Conservation (phyloP, 2,797 vertebrate species). For the Taenioides sp. region DNA sequence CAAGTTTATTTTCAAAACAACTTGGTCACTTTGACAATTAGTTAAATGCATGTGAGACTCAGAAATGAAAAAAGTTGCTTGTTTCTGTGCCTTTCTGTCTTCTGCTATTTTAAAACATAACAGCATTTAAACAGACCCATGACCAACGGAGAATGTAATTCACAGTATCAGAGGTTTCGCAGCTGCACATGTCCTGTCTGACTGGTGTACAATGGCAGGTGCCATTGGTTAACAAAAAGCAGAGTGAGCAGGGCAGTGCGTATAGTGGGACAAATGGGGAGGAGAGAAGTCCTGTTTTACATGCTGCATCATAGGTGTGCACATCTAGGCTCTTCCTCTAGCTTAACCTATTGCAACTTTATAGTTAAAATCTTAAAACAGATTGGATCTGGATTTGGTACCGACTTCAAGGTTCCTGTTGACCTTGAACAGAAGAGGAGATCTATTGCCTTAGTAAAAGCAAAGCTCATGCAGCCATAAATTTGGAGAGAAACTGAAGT, state of each 20-base stretch:
- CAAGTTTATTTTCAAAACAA: too few species aligned
- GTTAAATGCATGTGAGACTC: not conserved
- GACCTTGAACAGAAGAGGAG: not conserved
- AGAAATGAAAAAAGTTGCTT: conserved; percentile 64
- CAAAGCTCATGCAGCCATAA: not conserved
- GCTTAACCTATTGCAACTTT: conserved; percentile 1
- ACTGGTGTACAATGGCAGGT: conserved; percentile 74
- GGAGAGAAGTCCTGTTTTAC: conserved; percentile 43
- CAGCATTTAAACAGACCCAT: conserved; percentile 57
- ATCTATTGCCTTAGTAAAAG: conserved; percentile 4
- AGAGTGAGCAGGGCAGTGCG: conserved; percentile 36
- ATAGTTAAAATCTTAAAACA: not conserved
- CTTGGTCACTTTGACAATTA: too few species aligned
- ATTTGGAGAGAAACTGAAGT: not conserved
- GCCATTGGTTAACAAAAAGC: conserved; percentile 67
- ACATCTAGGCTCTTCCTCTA: conserved; percentile 10
- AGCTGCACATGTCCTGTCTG: conserved; percentile 68
- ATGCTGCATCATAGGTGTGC: conserved; percentile 34
- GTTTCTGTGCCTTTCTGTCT: conserved; percentile 70
- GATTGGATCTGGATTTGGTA: not conserved
- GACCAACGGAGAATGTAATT: conserved; percentile 74
- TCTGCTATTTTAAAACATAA: conserved; percentile 66
- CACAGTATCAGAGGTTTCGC: conserved; percentile 66
- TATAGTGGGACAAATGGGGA: conserved; percentile 22
- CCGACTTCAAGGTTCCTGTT: not conserved